A percentile compares a stretch with the other conserved stretches of the same genome.
Conservation (phyloP, 2,113 vertebrate genomes). For the Pachyramphus minor region DNA sequence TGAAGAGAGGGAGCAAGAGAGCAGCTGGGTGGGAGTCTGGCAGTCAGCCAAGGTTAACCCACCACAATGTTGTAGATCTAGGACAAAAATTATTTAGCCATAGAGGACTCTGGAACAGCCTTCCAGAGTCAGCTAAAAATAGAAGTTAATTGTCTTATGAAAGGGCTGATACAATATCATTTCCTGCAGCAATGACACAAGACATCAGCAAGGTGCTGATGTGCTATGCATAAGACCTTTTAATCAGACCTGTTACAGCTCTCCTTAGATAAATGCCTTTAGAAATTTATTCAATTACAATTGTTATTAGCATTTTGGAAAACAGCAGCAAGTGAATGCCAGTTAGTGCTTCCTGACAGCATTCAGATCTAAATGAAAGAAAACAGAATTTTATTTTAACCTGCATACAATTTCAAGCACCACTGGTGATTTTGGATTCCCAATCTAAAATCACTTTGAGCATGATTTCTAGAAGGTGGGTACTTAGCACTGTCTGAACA, state of each 20-base stretch:
- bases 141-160: not conserved
- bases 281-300: not conserved
- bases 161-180: fast-evolving
- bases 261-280: not conserved
- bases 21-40: not conserved
- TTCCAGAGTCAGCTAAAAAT: not conserved
- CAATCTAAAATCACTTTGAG: not conserved
- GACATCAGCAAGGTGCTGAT: not conserved
- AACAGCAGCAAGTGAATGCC: not conserved
- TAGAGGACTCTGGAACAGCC: not conserved
- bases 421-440: not conserved
- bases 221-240: not conserved
- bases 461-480: not conserved
- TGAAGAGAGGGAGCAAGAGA: not conserved
- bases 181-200: not conserved
- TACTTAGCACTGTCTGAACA: not conserved
- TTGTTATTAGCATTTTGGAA: fast-evolving
- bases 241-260: not conserved
- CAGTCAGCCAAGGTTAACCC: not conserved
- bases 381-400: not conserved
- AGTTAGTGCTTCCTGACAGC: not conserved
- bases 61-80: not conserved
- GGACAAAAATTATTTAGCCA: not conserved
- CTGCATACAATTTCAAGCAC: not conserved
- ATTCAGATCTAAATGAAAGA: not conserved